Evolutionary conservation across 2,113 vertebrate species (phyloP).

Genomic region (Pithys albifrons): DNA sequence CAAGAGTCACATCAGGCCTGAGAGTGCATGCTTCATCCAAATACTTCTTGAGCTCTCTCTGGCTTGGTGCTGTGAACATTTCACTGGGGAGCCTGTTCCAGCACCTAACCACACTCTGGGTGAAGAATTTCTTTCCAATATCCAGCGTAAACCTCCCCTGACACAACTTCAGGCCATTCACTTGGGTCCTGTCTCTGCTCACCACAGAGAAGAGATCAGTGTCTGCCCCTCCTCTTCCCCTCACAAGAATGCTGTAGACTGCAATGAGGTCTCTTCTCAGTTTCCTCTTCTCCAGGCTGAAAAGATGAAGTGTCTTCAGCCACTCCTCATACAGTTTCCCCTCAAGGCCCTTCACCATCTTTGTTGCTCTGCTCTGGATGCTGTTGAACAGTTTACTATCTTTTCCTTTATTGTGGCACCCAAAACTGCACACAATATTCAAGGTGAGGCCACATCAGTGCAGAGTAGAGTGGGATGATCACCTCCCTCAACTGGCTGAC

Average conservation of each 20-base stretch:
- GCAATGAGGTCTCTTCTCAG: background rate
- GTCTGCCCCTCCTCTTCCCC: background rate
- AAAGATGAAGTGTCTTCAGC: background rate
- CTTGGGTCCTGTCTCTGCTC: background rate
- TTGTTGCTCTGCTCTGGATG: background rate
- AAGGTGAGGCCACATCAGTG: background rate
- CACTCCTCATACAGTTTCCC: background rate
- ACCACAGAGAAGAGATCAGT: background rate
- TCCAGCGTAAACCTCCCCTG: background rate
- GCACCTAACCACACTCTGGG: background rate
- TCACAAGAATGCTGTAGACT: background rate
- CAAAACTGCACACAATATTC: background rate
- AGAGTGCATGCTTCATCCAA: background rate
- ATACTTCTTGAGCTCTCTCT: background rate
- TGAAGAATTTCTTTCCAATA: background rate
- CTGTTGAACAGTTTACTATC: background rate
- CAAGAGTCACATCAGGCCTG: background rate
- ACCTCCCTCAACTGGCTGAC: background rate
- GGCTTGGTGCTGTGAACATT: background rate
- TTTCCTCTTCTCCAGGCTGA: background rate
- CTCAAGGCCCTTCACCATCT: background rate
- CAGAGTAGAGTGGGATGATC: background rate
- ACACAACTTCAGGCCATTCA: background rate
- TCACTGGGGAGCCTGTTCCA: background rate
- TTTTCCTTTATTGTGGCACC: background rate